Base-by-base conservation (phyloP, 2,113 vertebrate species). In the Zosterops pallidus region DNA sequence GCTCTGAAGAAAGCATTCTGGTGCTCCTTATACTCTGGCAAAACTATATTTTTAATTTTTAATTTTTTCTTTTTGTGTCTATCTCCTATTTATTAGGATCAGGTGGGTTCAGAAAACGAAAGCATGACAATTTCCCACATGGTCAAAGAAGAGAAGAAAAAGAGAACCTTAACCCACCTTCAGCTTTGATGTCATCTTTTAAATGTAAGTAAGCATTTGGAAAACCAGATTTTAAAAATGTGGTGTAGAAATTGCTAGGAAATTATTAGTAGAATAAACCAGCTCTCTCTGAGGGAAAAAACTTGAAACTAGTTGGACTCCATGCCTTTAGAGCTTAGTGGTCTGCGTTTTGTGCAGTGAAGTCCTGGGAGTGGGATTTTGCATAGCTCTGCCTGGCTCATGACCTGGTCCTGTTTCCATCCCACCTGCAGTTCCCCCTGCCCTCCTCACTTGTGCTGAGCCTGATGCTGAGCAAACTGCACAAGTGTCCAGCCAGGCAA, bases 121-220 rank as follows among this genome's bases (percentile, higher is more conserved):
- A 98, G 91, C 97, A 98, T 78, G 98, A 99, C 86, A 96, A 95
- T 85, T 97, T 96, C 37, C 98, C 97, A 33, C 97, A 97, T 56
- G 96, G 95, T 87, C 98, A 98, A 81, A 98, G 98, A 69, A 97
- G 93, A 93, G 98, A 98, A 37, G 98, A 98, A 90, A 97, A 97
- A 50, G 98, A 98, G 31, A 97, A 85, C 49, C 87, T 96, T 81
- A 98, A 96, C 82, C 71, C 94, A 5, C 98, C 98, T 63, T 99
- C 99, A 19, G 94, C 98, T 41, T 94, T 99, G 90, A 96, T 99
- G 78, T 39, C 97, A 1, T 98, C 98, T 81, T 99, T 99, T 96
- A 99, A 98, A 98, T 98, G 99, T 99, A 98, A 98, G 98, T 97
- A 92, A 52, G 28, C 71, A 29, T 76, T 76, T 91, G 63, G 35